Conservation (phyloP, 2,888 invertebrate genomes). For the Odontothrips loti region DNA sequence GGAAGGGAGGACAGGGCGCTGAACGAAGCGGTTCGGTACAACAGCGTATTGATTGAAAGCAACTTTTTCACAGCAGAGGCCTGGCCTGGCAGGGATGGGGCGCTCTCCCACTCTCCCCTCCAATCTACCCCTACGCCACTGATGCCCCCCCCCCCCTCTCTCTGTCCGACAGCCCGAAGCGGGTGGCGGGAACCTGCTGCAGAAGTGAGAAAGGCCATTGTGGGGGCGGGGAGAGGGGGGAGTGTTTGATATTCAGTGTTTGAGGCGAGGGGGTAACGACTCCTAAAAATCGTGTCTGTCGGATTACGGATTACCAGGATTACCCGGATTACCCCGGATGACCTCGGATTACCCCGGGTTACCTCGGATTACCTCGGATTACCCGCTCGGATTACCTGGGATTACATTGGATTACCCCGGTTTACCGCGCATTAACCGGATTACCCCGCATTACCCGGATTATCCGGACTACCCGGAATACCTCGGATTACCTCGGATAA, state of each 20-base stretch:
- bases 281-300: too few species aligned
- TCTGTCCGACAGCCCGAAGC: background rate
- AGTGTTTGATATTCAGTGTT: slow-evolving; percentile 14
- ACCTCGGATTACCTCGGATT: too few species aligned
- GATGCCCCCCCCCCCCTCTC: background rate
- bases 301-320: too few species aligned
- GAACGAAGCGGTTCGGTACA: background rate
- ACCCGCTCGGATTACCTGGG: too few species aligned
- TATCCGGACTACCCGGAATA: too few species aligned
- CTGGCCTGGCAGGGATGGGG: background rate
- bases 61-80: slow-evolving; percentile 21
- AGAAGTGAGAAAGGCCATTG: background rate
- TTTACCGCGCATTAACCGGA: too few species aligned
- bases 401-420: too few species aligned
- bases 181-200: background rate
- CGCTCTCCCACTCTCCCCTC: background rate
- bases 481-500: too few species aligned
- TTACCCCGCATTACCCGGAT: too few species aligned
- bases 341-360: too few species aligned
- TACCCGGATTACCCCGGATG: too few species aligned
- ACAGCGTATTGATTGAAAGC: slow-evolving; percentile 22
- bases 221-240: background rate
- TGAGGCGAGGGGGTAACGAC: too few species aligned
- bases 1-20: background rate
- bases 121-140: background rate